A percentile compares a stretch with the other conserved stretches of the same genome.
phyloP scores from a whole-genome alignment of 2,113 vertebrate species.

The Eulacestoma nigropectus region DNA sequence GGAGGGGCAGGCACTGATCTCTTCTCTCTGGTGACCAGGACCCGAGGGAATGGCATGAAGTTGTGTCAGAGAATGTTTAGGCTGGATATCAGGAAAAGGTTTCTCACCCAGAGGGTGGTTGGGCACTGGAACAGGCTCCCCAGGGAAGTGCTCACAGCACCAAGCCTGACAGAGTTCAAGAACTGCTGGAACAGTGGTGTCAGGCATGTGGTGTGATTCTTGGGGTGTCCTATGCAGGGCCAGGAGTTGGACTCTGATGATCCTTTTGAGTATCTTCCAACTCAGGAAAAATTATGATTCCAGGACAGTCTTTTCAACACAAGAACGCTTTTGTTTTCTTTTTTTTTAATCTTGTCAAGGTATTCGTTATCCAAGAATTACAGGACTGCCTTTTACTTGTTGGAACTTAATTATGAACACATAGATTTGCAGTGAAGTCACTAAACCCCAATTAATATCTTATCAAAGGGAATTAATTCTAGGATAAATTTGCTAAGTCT shows the following conservation, averaged over 20 bases:
- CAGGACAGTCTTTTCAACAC: neutral
- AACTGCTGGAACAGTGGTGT: accelerated
- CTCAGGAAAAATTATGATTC: neutral
- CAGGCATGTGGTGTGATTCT: neutral
- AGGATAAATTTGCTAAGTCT: neutral
- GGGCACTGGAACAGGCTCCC: neutral
- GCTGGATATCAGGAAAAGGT: accelerated
- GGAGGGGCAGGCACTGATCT: neutral
- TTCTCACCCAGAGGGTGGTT: accelerated
- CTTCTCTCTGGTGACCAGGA: neutral
- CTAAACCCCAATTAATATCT: neutral
- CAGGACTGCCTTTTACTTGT: neutral
- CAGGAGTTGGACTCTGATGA: neutral
- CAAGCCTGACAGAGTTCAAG: neutral
- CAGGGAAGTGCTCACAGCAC: neutral
- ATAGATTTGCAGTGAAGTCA: neutral
- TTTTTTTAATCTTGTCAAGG: neutral
- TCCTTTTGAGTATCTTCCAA: neutral
- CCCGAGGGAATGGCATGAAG: neutral
- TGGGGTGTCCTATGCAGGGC: too few relatives aligned
- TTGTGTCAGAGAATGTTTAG: neutral
- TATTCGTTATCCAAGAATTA: neutral
- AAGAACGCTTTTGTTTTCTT: neutral
- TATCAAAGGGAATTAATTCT: neutral
- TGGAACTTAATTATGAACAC: neutral